A percentile compares a stretch with the other conserved stretches of the same genome.
phyloP scores from a whole-genome alignment of 2,113 vertebrate species.

The Phocoena phocoena region DNA sequence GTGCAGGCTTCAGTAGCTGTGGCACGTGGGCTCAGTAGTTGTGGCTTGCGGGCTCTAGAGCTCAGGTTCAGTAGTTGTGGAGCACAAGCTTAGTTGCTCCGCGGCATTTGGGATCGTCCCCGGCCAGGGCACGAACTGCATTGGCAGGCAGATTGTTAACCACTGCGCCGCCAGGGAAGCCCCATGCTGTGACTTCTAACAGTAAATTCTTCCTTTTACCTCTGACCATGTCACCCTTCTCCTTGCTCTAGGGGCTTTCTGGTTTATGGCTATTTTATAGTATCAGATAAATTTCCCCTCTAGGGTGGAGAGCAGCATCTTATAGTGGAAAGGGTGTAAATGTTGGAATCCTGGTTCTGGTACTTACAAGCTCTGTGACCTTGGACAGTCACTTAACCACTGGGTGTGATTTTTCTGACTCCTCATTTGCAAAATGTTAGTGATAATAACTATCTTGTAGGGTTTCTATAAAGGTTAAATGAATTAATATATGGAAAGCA shows the following conservation, averaged over 20 bases:
- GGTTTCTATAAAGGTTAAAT: slow-evolving; percentile 43
- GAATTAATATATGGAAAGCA: slow-evolving; percentile 2
- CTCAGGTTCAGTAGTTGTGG: too few species aligned
- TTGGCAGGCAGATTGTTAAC: too few species aligned
- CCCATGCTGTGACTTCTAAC: neutral
- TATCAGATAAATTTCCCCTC: slow-evolving; percentile 42
- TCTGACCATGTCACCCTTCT: neutral
- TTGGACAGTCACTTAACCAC: neutral
- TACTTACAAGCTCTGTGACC: neutral
- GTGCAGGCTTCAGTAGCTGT: too few species aligned
- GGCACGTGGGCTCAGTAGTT: too few species aligned
- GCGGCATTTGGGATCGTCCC: too few species aligned
- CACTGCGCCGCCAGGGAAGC: too few species aligned
- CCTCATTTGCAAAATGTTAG: slow-evolving; percentile 20
- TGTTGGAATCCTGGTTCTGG: neutral
- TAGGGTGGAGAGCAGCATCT: neutral
- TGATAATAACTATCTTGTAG: neutral
- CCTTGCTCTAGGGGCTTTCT: neutral
- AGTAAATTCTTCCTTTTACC: slow-evolving; percentile 22
- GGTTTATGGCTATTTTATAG: slow-evolving; percentile 39
- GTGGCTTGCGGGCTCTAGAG: too few species aligned
- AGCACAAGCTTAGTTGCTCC: too few species aligned
- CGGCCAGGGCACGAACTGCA: too few species aligned
- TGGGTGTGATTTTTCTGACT: neutral
- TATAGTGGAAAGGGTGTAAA: neutral